Percentiles rank a stretch among this genome's conserved stretches.
Evolutionary conservation across 2,113 vertebrate species (phyloP).

Genomic region (Eupsittula cactorum): DNA sequence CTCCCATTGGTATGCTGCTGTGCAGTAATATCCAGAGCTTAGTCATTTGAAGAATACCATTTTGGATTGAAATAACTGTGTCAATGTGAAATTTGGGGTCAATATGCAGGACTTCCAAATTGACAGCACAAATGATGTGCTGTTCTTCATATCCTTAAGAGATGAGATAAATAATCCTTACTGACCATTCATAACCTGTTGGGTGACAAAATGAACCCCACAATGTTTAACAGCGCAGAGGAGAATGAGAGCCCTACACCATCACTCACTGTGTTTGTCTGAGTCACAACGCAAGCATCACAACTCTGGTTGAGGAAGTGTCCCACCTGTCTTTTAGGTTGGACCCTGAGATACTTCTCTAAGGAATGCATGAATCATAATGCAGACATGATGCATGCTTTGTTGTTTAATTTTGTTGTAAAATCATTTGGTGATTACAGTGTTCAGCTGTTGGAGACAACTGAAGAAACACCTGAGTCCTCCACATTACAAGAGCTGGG

Average conservation of each 20-base stretch:
- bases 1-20: neutral
- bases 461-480: neutral
- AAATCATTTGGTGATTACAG: neutral
- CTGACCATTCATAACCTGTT: neutral
- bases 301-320: neutral
- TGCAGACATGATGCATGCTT: neutral
- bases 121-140: neutral
- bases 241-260: fast-evolving
- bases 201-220: neutral
- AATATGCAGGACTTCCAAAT: neutral
- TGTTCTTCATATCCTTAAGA: neutral
- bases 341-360: neutral
- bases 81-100: neutral
- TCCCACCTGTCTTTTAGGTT: neutral
- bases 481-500: neutral
- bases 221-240: neutral
- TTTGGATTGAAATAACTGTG: neutral
- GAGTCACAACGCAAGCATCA: neutral
- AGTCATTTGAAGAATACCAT: neutral
- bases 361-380: neutral
- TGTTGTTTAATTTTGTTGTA: neutral
- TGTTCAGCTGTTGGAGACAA: neutral
- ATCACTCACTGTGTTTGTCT: neutral
- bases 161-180: neutral
- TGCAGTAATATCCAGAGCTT: neutral